Base-by-base conservation (phyloP, 2,888 invertebrate genomes). In the Apomyelois bistriatella region DNA sequence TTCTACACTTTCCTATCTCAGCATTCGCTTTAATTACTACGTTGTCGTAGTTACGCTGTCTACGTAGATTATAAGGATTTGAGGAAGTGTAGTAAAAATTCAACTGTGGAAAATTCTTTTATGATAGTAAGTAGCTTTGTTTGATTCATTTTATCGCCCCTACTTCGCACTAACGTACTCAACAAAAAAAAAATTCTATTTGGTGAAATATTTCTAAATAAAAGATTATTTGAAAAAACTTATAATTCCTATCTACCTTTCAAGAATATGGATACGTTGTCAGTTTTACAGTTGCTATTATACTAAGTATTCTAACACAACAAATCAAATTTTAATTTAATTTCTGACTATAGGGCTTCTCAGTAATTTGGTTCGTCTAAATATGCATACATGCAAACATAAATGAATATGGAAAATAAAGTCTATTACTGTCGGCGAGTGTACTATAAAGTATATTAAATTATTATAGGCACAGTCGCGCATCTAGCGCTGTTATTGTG, bases 371-470 rank as follows among this genome's bases (percentile, higher is more conserved):
- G 12, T n/a, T 10, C n/a, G 6, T 37, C 37, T 37, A 3, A 22
- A 22, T 22, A 22, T 22, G 5, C 22, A 12, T 10, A 8, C 10
- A 40, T 16, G 16, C 15, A 15, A 38, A 28, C 59, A 43, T 10
- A 69, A 74, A 71, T 68, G 68, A 66, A 62, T 65, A 63, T 58
- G 65, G 64, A 68, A 60, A 71, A 69, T 73, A 70, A 68, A 61
- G 65, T 60, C 70, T 60, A 76, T 77, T 75, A 75, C 65, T 53
- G 71, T 74, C 70, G 43, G 52, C 59, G 59, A 63, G 58, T 64
- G 66, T 67, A 64, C 65, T 65, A 69, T 72, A 69, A 64, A 67
- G 67, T 65, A 68, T 69, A 67, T 22, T 74, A 70, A 72, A 70
- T 73, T 68, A 71, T 67, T 62, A 65, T 66, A 66, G 42, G 49